phyloP scores from a whole-genome alignment of 2,113 vertebrate genomes.

The Nanorana parkeri region DNA sequence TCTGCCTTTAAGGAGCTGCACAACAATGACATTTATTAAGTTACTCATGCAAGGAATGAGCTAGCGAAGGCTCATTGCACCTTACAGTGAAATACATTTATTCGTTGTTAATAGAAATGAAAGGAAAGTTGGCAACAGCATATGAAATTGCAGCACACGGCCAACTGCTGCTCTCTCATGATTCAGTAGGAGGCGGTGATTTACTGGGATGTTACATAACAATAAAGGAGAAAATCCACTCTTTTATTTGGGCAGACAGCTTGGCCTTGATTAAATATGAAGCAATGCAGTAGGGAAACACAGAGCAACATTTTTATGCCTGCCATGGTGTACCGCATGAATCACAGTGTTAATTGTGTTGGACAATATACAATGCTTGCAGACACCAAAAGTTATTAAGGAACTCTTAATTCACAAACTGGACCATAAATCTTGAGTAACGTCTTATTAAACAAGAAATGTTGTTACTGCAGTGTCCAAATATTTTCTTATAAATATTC shows the following conservation, averaged over 20 bases:
- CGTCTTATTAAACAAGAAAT: not conserved
- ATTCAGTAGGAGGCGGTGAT: not conserved
- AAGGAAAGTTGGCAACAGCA: slow-evolving; percentile 3
- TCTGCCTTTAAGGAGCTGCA: not conserved
- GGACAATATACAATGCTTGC: not conserved
- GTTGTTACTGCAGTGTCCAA: not conserved
- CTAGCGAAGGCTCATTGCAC: slow-evolving; percentile 22
- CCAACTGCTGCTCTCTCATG: not conserved
- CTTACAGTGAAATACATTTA: slow-evolving; percentile 31
- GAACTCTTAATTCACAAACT: not conserved
- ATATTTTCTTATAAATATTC: not conserved
- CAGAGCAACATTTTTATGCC: no score
- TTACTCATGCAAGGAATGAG: slow-evolving; percentile 5
- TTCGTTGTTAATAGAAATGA: not conserved
- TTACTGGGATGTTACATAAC: not conserved
- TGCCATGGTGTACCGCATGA: no score
- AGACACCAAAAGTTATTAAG: not conserved
- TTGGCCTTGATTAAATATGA: not conserved
- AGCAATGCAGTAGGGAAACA: not conserved
- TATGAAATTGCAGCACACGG: not conserved
- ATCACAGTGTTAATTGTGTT: not conserved
- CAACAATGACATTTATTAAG: slow-evolving; percentile 33
- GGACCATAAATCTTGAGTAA: not conserved
- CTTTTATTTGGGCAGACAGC: not conserved
- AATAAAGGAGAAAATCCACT: not conserved